These are phyloP conservation scores for Chloroceryle aenea DNA, from an alignment of 2,113 vertebrate genomes.

Conservation along the genomic window DNA sequence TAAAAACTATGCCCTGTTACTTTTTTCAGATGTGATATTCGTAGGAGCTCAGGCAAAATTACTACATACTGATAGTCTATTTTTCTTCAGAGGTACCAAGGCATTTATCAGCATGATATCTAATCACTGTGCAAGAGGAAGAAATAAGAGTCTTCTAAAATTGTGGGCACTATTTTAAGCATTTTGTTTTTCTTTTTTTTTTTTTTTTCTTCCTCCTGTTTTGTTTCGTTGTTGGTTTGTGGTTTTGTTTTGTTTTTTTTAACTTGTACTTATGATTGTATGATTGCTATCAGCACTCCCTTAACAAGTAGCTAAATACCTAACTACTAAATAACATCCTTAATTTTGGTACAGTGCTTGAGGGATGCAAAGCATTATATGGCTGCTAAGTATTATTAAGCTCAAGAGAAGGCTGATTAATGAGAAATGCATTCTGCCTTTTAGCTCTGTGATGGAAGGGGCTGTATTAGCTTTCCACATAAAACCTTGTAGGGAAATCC, in stretches of 20 bases:
- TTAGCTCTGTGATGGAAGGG: background rate
- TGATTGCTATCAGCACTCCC: background rate
- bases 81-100: background rate
- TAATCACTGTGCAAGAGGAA: background rate
- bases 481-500: background rate
- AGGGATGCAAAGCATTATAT: background rate
- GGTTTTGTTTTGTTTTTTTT: background rate
- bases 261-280: background rate
- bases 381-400: background rate
- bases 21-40: background rate
- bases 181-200: background rate
- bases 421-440: background rate
- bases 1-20: background rate
- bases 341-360: background rate
- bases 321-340: background rate
- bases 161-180: background rate
- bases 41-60: background rate
- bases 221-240: background rate
- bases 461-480: background rate
- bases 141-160: background rate
- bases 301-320: background rate
- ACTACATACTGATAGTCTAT: background rate
- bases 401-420: background rate
- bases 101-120: conserved; percentile 3
- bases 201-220: rapidly evolving